A percentile compares a stretch with the other conserved stretches of the same genome.
phyloP scores from a whole-genome alignment of 2,888 invertebrate genomes.

The Noctua janthina region DNA sequence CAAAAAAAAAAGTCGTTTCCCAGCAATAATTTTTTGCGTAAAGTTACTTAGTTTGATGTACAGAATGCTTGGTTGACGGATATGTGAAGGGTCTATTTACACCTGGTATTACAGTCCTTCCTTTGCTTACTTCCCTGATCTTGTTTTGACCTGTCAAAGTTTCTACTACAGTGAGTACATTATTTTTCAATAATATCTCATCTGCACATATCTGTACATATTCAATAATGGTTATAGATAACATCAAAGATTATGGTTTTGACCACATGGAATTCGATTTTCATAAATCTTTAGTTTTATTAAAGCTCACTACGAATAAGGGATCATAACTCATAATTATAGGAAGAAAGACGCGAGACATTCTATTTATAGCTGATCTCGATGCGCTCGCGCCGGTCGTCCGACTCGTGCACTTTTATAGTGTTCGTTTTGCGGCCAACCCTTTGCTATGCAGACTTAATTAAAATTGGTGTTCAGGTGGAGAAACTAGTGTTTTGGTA shows the following conservation, averaged over 20 bases:
- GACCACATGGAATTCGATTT: background rate
- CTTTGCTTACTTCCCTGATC: background rate
- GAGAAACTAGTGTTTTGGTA: background rate
- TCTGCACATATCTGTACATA: too few relatives aligned
- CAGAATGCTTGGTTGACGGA: too few relatives aligned
- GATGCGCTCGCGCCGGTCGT: constrained; percentile 37
- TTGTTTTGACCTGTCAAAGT: too few relatives aligned
- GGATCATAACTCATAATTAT: constrained; percentile 52
- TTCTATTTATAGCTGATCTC: constrained; percentile 53
- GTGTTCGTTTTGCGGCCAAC: constrained; percentile 49
- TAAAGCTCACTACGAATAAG: background rate
- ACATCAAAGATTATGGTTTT: background rate
- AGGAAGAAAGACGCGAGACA: constrained; percentile 52
- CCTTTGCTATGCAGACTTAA: constrained; percentile 45
- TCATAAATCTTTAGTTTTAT: constrained; percentile 16
- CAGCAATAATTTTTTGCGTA: too few relatives aligned
- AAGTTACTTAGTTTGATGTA: too few relatives aligned
- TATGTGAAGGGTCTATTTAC: too few relatives aligned
- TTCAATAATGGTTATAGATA: background rate
- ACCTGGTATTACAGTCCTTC: background rate
- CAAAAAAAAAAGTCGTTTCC: too few relatives aligned
- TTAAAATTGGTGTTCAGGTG: constrained; percentile 40
- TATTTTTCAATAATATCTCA: background rate
- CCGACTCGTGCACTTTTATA: constrained; percentile 41
- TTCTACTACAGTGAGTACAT: background rate